phyloP scores from a whole-genome alignment of 2,113 vertebrate genomes.

The Hoplias malabaricus region DNA sequence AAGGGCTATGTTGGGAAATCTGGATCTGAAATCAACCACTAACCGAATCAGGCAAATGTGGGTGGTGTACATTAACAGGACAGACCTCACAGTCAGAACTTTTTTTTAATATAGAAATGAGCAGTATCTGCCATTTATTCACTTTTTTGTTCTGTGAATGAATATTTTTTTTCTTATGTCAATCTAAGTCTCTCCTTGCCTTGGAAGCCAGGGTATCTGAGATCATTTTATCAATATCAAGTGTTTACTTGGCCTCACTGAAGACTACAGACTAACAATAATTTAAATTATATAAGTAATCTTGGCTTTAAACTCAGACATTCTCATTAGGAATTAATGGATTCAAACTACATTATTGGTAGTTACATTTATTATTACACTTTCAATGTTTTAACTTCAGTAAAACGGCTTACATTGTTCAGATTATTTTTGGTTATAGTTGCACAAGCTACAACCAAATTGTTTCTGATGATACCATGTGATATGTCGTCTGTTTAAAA shows the following conservation, averaged over 20 bases:
- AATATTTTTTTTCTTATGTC: constrained; percentile 83
- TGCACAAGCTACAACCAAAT: not conserved
- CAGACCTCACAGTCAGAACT: constrained; percentile 16
- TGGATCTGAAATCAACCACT: constrained; percentile 1
- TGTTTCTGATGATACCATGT: not conserved
- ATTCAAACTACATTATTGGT: constrained; percentile 42
- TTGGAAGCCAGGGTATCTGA: constrained; percentile 36
- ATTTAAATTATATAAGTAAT: constrained; percentile 1
- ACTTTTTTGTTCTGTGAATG: constrained; percentile 86
- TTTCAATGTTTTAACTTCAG: constrained; percentile 3
- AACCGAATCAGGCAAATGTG: not conserved
- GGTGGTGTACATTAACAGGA: not conserved
- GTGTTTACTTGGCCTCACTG: constrained; percentile 22
- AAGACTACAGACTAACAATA: constrained; percentile 12
- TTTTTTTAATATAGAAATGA: constrained; percentile 69
- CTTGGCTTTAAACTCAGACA: not conserved
- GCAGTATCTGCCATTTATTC: constrained; percentile 89
- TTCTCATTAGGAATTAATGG: not conserved
- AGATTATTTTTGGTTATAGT: not conserved
- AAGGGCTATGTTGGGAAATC: constrained; percentile 7
- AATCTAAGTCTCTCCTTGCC: constrained; percentile 70
- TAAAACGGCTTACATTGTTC: constrained; percentile 38
- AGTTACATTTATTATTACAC: constrained; percentile 24
- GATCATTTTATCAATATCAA: constrained; percentile 34
- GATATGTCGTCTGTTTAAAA: not conserved